phyloP scores from a whole-genome alignment of 2,888 invertebrate species.

The Lasioglossum lativentre region DNA sequence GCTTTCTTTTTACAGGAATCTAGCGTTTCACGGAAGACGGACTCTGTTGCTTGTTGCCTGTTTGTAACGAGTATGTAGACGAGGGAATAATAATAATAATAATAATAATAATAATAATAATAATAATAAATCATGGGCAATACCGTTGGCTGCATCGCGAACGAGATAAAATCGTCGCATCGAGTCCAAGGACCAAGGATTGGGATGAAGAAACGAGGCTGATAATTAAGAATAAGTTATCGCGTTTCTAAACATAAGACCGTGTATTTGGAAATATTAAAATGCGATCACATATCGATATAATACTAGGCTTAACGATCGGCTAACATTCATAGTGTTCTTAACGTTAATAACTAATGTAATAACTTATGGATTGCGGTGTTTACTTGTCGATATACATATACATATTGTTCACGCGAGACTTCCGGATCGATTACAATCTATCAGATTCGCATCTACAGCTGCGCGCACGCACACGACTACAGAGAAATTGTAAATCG shows the following conservation, averaged over 20 bases:
- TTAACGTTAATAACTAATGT: slow-evolving; percentile 58
- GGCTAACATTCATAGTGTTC: slow-evolving; percentile 39
- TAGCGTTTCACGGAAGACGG: neutral
- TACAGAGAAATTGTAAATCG: slow-evolving; percentile 26
- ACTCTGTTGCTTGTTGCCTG: no score
- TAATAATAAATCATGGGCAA: neutral
- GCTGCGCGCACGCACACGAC: neutral
- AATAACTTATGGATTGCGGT: slow-evolving; percentile 57
- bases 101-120: no score
- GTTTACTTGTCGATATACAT: slow-evolving; percentile 7
- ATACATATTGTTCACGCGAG: slow-evolving; percentile 54
- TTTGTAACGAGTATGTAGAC: no score
- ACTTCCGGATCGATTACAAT: slow-evolving; percentile 35
- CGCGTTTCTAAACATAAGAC: slow-evolving; percentile 65
- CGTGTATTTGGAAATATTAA: slow-evolving; percentile 69
- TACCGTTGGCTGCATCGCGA: neutral
- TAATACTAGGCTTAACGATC: slow-evolving; percentile 59
- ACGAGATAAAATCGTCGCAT: neutral
- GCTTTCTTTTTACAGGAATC: neutral
- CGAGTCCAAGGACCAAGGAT: neutral
- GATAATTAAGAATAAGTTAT: neutral
- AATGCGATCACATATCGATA: slow-evolving; percentile 70
- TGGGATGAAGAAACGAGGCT: slow-evolving; percentile 14
- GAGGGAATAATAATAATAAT: no score
- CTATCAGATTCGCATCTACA: neutral